Evolutionary conservation across 2,113 vertebrate genomes (phyloP), one percentile per base, ranked within the genome.

Genomic region (Benitochromis conjunctus): DNA sequence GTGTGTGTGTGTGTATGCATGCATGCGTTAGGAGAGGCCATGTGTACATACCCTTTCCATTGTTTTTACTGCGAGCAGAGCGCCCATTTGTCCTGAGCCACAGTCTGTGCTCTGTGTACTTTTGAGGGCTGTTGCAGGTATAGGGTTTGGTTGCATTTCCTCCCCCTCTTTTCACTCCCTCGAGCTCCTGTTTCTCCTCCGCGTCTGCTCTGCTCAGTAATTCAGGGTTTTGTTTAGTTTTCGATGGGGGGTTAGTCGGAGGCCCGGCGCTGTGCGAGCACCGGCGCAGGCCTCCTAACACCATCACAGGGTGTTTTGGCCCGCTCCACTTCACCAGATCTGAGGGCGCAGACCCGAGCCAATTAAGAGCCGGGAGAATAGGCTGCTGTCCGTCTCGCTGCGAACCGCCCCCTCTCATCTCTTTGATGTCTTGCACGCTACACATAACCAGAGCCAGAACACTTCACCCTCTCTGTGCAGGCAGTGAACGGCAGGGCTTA

Each of bases 311-410:
- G 88, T 84, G 91, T 93, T 92, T 94, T 12, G 53, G 81, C 81
- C 91, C 88, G 93, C 93, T 96, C 89, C 93, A 94, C 92, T 94
- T 93, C 94, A 95, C 93, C 86, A 88, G 91, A 95, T 96, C 94
- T 93, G 93, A 96, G 90, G 89, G 80, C 79, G 88, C 90, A 83
- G 90, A 91, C 93, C 94, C 88, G 60, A 92, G 94, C 94, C 92
- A 95, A 95, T 95, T 95, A 95, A 84, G 91, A 92, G 80, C 93
- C 2, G 81, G 80, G 88, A 89, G 92, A 92, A 88, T 79, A 74
- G 85, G 87, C 92, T 80, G 93, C 92, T 94, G 94, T 94, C 92
- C 84, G 82, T 88, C 89, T 90, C 76, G 4, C 91, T 88, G 82
- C 7, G 54, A 84, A 81, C 91, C 85, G 10, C 89, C 91, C 90